A percentile compares a stretch with the other conserved stretches of the same genome.
phyloP scores from a whole-genome alignment of 2,888 invertebrate genomes.

The Dicyrtomina minuta region DNA sequence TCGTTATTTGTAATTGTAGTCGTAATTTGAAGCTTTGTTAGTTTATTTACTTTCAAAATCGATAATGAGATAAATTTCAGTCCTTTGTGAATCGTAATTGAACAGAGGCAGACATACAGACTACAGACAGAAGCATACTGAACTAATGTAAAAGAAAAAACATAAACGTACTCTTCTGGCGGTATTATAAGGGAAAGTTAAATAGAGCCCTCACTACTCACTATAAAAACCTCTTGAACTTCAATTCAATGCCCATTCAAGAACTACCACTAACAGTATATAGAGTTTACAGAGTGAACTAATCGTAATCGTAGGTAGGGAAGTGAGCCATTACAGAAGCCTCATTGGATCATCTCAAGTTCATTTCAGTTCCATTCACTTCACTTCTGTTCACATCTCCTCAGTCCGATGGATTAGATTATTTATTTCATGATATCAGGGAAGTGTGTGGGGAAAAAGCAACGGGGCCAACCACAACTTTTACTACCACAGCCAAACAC shows the following conservation, averaged over 20 bases:
- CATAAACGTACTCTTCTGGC: too few relatives aligned
- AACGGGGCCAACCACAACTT: too few relatives aligned
- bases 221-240: constrained; percentile 19
- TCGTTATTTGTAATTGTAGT: too few relatives aligned
- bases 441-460: too few relatives aligned
- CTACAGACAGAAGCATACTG: not conserved
- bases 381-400: not conserved
- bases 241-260: not conserved
- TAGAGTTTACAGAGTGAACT: not conserved
- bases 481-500: too few relatives aligned
- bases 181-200: not conserved
- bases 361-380: not conserved
- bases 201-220: constrained; percentile 1
- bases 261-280: not conserved
- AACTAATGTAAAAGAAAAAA: not conserved
- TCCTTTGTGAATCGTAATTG: too few relatives aligned
- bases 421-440: too few relatives aligned
- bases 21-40: not conserved
- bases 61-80: constrained; percentile 16
- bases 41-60: constrained; percentile 21
- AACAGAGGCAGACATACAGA: too few relatives aligned
- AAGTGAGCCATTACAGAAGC: not conserved
- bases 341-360: constrained; percentile 15
- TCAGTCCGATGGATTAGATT: too few relatives aligned
- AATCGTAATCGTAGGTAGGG: too few relatives aligned